Base-by-base conservation (phyloP, 2,888 invertebrate species). In the Machimus atricapillus region DNA sequence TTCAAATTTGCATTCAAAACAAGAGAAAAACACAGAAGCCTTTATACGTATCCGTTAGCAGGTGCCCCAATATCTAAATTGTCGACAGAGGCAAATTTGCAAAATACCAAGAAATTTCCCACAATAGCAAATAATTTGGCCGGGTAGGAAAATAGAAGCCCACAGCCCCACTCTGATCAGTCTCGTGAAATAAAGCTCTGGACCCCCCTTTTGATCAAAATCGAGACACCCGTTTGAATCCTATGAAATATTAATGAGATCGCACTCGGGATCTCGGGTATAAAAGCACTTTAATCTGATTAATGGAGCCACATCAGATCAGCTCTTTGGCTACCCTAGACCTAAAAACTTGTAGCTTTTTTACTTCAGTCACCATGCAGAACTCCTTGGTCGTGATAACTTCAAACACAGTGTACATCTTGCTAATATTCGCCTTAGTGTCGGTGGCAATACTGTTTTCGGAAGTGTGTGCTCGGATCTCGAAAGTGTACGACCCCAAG, bases 351-450 rank as follows among this genome's bases (percentile, higher is more conserved):
- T 37, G 82, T 37, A 23, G 52, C 52, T 52, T 23, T n/a, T 16
- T 81, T 46, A 23, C 23, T 5, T 52, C 19, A 66, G 66, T 27
- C 66, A 66, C 8, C 23, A 66, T 66, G 66, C 66, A 66, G 66
- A 66, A 12, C 27, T 79, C 23, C 23, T 37, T 82, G 37, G 58
- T 82, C 8, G 58, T 66, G 66, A 82, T 82, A 5, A 82, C 82
- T 14, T 66, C 82, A 12, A 58, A 40, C 58, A 82, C 82, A 9
- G 82, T 82, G 58, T 82, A 82, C 34, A 82, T 82, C 19, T 37
- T 66, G 23, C 8, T 82, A 19, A n/a, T 19, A 14, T 82, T 82
- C 14, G 34, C 40, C 19, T 14, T 82, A 58, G 37, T 82, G 12
- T 58, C 82, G 19, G 58, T 82, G 82, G 31, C 40, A 66, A 14